Evolutionary conservation across 2,797 vertebrate species (phyloP), one percentile per base, ranked within the genome.

Genomic region (Erethizon dorsatum): DNA sequence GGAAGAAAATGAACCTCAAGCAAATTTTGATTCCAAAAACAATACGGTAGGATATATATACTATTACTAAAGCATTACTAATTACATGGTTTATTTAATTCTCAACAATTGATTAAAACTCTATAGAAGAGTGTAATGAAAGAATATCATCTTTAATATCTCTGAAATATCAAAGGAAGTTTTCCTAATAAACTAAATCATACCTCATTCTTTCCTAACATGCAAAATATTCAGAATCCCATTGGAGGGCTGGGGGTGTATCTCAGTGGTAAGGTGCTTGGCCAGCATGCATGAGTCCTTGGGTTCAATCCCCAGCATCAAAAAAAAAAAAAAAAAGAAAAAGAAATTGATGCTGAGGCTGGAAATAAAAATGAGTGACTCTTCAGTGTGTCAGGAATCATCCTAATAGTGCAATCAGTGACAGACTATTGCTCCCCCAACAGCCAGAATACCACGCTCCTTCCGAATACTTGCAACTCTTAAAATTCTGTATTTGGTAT

Each of bases 91-190:
- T 87, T 78, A 69, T 89, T 94, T 88, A 50, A 41, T 89, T 91
- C 45, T 93, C 65, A 88, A 88, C 80, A 84, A 33, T 63, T 47
- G 63, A 79, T 85, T 80, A 54, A 28, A 93, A 87, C 75, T 91
- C 75, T 52, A 67, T 45, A 78, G 54, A 86, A 97, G 57, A 41
- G 82, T 37, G 50, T 73, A 69, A 59, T 92, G 45, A 85, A 96
- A 91, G 91, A 54, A 47, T 37, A 69, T 9, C 41, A 33, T 20
- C 41, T 92, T 88, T 94, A 71, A 63, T 83, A 54, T 78, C 69
- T 94, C 94, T 88, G 18, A 71, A 67, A 92, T 96, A 92, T n/a
- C 77, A 79, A 90, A 97, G 65, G 95, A 91, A 90, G 17, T 59
- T 80, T 93, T 90, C 20, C n/a, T n/a, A 82, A 73, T 93, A 89